These are phyloP conservation scores for Podarcis cretensis DNA, from an alignment of 2,113 vertebrate genomes.

Conservation along the genomic window DNA sequence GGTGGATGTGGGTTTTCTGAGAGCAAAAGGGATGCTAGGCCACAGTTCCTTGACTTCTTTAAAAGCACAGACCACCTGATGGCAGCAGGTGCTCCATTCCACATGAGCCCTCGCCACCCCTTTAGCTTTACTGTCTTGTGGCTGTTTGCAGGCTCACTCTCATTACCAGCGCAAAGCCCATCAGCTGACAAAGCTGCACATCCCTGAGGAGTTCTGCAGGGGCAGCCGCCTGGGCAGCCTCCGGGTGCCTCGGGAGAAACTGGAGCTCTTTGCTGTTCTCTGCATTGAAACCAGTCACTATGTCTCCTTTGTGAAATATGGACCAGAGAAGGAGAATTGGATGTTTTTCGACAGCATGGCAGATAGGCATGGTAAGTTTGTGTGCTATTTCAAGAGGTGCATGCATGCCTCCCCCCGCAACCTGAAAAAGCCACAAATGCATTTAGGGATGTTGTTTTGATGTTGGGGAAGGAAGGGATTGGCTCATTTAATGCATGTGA, in stretches of 20 bases:
- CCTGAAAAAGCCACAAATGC: too few relatives aligned
- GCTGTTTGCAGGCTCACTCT: slow-evolving; percentile 79
- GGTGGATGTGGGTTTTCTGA: neutral
- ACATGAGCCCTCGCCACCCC: accelerated
- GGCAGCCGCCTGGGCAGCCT: neutral
- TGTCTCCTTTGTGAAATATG: slow-evolving; percentile 88
- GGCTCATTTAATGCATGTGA: neutral
- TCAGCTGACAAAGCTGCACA: slow-evolving; percentile 37
- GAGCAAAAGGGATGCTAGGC: neutral
- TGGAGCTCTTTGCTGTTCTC: slow-evolving; percentile 90
- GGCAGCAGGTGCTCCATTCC: neutral
- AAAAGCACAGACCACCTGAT: neutral
- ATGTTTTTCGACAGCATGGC: slow-evolving; percentile 96
- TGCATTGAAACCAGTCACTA: slow-evolving; percentile 95
- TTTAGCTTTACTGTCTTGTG: accelerated
- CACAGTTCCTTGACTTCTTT: neutral
- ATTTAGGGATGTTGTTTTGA: neutral
- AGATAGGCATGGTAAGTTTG: slow-evolving; percentile 82
- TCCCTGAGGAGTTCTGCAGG: slow-evolving; percentile 73
- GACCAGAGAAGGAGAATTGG: slow-evolving; percentile 80
- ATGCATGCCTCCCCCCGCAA: neutral
- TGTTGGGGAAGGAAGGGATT: neutral
- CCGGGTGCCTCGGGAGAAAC: slow-evolving; percentile 75
- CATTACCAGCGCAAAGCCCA: slow-evolving; percentile 76
- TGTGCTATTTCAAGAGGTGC: neutral